Evolutionary conservation across 2,888 invertebrate species (phyloP), one percentile per base, ranked within the genome.

Genomic region (Nemotelus pantherinus): DNA sequence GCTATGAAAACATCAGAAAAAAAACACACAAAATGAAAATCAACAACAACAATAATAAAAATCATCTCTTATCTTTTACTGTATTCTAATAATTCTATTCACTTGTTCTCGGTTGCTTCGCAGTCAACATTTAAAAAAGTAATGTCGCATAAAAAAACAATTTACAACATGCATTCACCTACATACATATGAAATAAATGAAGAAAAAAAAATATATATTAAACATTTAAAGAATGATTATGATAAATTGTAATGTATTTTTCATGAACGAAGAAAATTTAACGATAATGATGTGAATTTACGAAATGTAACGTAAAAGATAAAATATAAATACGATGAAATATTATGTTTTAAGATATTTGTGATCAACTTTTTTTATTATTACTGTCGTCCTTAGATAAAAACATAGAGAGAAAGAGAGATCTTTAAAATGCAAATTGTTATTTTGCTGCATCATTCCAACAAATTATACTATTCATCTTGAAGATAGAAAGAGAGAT

Each of bases 361-460:
- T 70, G 70, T 70, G 70, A 70, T 70, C 25, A 25, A 25, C 70
- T 50, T 70, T 55, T 70, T 70, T 55, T 55, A 63, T 43, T 70
- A 55, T 55, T 67, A 43, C 44, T 41, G 70, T 45, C 67, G 50
- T 70, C 70, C 41, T 39, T 53, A 70, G 53, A 65, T 70, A 55
- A 48, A 25, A 60, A 60, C 25, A 25, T 25, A 25, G 25, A 25
- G 25, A 25, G 25, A 25, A 25, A 25, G 25, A 25, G 25, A 25
- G 25, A 25, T n/a, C 39, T 72, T 74, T 4, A 47, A 41, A 60
- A 43, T 74, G 60, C 39, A 74, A 74, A 60, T 60, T 43, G 74
- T 60, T 60, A 60, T 60, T 60, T 74, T 74, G 60, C 74, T 74
- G 74, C 74, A 60, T 74, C 74, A 74, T 74, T 74, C 74, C 74